phyloP scores from a whole-genome alignment of 2,888 invertebrate species.

The Hirtodrosophila histrioides region DNA sequence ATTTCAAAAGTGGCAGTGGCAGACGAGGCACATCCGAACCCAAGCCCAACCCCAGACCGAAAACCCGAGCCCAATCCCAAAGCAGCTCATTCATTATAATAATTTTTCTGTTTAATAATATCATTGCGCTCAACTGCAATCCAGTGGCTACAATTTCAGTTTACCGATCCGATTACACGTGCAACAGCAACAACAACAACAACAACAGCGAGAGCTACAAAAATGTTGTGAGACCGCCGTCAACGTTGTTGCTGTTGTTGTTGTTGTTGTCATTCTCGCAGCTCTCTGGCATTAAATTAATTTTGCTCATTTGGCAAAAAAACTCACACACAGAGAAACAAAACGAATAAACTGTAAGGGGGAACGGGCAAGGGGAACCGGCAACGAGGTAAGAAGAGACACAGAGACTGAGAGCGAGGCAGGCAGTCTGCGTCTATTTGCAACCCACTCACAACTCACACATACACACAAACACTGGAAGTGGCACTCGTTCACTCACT shows the following conservation, averaged over 20 bases:
- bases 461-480: constrained; percentile 8
- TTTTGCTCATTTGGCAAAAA: constrained; percentile 74
- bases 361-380: constrained; percentile 19
- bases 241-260: constrained; percentile 34
- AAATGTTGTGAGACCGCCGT: constrained; percentile 55
- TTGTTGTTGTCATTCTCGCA: constrained; percentile 57
- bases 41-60: not conserved
- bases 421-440: constrained; percentile 60
- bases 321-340: constrained; percentile 31
- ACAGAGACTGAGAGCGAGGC: constrained; percentile 31
- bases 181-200: constrained; percentile 57
- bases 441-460: constrained; percentile 57
- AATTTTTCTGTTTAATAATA: constrained; percentile 77
- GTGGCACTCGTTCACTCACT: constrained; percentile 64
- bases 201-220: constrained; percentile 37
- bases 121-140: constrained; percentile 78
- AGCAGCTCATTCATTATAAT: constrained; percentile 74
- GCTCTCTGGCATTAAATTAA: constrained; percentile 76
- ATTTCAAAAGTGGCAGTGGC: constrained; percentile 2
- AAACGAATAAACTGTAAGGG: not conserved
- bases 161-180: constrained; percentile 76
- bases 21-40: not conserved
- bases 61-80: constrained; percentile 23
- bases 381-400: constrained; percentile 43
- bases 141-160: constrained; percentile 76